Conservation (phyloP, 92 coral and sea anemone species). For the Ricordea florida region DNA sequence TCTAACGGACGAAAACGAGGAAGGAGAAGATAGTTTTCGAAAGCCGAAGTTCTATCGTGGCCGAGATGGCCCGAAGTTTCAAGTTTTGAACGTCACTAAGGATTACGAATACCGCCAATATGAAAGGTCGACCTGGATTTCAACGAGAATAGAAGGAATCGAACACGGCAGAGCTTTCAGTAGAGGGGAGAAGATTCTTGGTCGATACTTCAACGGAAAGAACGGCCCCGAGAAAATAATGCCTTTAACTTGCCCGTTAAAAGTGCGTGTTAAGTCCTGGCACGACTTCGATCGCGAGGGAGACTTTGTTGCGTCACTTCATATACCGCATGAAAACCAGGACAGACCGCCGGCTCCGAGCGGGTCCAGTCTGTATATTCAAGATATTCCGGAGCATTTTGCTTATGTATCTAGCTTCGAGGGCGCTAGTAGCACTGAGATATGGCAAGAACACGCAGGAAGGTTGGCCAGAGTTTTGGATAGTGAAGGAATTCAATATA, state of each 20-base stretch:
- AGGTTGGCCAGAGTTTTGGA: conserved; percentile 51
- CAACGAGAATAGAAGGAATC: conserved; percentile 50
- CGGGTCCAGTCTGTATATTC: conserved; percentile 60
- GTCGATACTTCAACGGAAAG: conserved; percentile 71
- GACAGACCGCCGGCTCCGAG: conserved; percentile 77
- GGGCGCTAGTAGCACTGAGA: conserved; percentile 49
- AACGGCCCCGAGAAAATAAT: conserved; percentile 80
- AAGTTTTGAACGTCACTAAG: conserved; percentile 66
- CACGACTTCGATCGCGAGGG: conserved; percentile 29
- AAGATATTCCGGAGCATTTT: conserved; percentile 73
- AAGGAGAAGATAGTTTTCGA: conserved; percentile 38
- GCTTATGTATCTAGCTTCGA: conserved; percentile 72
- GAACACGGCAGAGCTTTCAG: conserved; percentile 56
- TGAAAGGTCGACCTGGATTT: conserved; percentile 79
- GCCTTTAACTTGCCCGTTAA: conserved; percentile 73
- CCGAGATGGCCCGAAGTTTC: conserved; percentile 84
- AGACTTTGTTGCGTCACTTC: conserved; percentile 71
- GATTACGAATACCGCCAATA: conserved; percentile 82
- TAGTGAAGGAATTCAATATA: conserved; percentile 51
- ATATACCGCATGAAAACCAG: conserved; percentile 71
- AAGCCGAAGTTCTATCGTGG: conserved; percentile 76
- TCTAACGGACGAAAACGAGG: conserved; percentile 34
- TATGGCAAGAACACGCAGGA: conserved; percentile 26
- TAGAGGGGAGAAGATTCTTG: conserved; percentile 59
- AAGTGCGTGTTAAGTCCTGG: conserved; percentile 47